Evolutionary conservation across 2,797 vertebrate species (phyloP), one percentile per base, ranked within the genome.

Genomic region (Ibycter americanus): DNA sequence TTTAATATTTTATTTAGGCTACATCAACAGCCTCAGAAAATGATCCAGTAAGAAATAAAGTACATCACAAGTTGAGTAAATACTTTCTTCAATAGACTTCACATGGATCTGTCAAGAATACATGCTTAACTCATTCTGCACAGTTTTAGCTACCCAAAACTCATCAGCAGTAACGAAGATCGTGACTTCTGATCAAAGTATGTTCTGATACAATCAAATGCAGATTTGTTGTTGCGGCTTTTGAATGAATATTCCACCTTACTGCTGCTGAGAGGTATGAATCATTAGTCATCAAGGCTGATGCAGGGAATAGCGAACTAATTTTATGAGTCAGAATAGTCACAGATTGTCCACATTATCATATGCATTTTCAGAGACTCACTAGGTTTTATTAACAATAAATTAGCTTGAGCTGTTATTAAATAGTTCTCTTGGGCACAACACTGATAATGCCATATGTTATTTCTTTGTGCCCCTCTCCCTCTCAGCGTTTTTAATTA

Each of bases 351-450:
- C 18, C 65, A 88, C 44, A 47, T 94, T 91, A 90, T 63, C 31
- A 80, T 42, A 71, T 6, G 38, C 4, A 72, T 55, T 81, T 88
- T 95, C 25, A 71, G 31, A 93, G 46, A 90, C 14, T 36, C 46
- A 46, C 68, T 76, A 81, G 36, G 58, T 88, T 96, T 96, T 96
- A 90, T 96, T 97, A 96, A 87, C 54, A 89, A 62, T 87, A 87
- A 95, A 89, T 91, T 95, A 83, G 67, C 86, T 81, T 76, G 70
- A 96, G n/a, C 40, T 82, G 54, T 93, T 91, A 84, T 87, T 97
- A 96, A 95, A 90, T 92, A 88, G 27, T 95, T 94, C 93, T 97
- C 96, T 80, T 81, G 87, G 46, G 73, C 32, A 90, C 44, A 91
- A 58, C 68, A 77, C 42, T 87, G 56, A 63, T 77, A 95, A 96